phyloP scores from a whole-genome alignment of 2,797 vertebrate species.

The Myripristis jacobus region DNA sequence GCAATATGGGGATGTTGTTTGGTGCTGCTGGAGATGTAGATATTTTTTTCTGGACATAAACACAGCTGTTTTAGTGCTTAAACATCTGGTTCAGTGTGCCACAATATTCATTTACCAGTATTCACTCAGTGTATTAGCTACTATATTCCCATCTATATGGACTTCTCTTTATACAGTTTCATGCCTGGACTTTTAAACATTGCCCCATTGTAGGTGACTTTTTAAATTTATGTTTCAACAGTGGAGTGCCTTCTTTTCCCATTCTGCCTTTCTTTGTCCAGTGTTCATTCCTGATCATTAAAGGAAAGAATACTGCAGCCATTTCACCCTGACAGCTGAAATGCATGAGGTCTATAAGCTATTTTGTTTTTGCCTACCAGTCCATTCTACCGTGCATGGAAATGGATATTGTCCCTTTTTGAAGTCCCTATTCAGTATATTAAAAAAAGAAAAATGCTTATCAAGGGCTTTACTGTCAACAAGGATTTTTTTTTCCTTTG shows the following conservation, averaged over 20 bases:
- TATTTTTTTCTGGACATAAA: too few relatives aligned
- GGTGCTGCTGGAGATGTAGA: too few relatives aligned
- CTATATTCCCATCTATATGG: too few relatives aligned
- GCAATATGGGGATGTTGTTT: too few relatives aligned
- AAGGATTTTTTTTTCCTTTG: neutral
- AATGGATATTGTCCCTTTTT: slow-evolving; percentile 9
- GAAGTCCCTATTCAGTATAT: neutral
- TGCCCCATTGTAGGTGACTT: neutral
- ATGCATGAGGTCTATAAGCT: neutral
- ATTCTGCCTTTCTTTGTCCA: slow-evolving; percentile 6
- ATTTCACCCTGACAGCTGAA: neutral
- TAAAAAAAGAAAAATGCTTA: neutral
- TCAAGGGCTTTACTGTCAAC: neutral
- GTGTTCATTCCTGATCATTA: slow-evolving; percentile 24
- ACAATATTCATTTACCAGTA: neutral
- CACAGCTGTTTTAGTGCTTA: neutral
- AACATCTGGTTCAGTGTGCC: neutral
- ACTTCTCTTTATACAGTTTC: neutral
- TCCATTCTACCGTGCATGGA: neutral
- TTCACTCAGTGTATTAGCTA: too few relatives aligned
- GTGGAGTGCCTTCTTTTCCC: neutral
- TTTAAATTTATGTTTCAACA: neutral
- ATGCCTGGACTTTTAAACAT: too few relatives aligned
- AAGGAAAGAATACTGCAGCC: slow-evolving; percentile 4
- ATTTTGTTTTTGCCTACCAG: neutral